These are phyloP conservation scores for Trididemnum miniatum DNA, from an alignment of 23 tunicate genomes.

Conservation along the genomic window DNA sequence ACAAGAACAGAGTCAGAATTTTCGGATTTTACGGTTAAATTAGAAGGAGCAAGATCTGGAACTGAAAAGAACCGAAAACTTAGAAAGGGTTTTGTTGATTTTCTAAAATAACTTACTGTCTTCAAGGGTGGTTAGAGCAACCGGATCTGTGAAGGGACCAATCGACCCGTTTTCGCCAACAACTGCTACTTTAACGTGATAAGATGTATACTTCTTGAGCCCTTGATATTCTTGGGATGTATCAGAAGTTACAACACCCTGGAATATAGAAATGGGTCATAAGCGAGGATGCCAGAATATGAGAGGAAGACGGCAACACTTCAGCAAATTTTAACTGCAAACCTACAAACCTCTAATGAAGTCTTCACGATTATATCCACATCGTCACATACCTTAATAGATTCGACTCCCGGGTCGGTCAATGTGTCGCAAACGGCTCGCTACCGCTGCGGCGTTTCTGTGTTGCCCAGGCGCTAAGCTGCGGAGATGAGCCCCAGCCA, in stretches of 20 bases:
- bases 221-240: not conserved
- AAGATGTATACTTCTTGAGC: conserved; percentile 35
- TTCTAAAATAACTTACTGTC: conserved; percentile 16
- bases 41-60: conserved; percentile 34
- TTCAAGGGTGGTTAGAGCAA: not conserved
- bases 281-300: too few species aligned
- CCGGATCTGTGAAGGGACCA: conserved; percentile 9
- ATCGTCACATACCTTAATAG: too few species aligned
- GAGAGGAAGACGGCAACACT: too few species aligned
- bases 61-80: conserved; percentile 9
- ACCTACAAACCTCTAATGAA: too few species aligned
- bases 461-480: too few species aligned
- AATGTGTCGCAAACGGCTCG: too few species aligned
- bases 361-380: too few species aligned
- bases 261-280: too few species aligned
- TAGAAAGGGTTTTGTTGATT: not conserved
- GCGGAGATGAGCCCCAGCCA: too few species aligned
- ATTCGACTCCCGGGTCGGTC: too few species aligned
- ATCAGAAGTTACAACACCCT: not conserved
- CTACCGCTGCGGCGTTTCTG: too few species aligned
- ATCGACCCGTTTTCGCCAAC: conserved; percentile 1
- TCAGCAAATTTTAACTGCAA: too few species aligned
- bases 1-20: conserved; percentile 20
- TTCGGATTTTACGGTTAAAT: conserved; percentile 15
- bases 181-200: conserved; percentile 38